A percentile compares a stretch with the other conserved stretches of the same genome.
Evolutionary conservation across 2,888 invertebrate species (phyloP).

Genomic region (Tetropium fuscum): DNA sequence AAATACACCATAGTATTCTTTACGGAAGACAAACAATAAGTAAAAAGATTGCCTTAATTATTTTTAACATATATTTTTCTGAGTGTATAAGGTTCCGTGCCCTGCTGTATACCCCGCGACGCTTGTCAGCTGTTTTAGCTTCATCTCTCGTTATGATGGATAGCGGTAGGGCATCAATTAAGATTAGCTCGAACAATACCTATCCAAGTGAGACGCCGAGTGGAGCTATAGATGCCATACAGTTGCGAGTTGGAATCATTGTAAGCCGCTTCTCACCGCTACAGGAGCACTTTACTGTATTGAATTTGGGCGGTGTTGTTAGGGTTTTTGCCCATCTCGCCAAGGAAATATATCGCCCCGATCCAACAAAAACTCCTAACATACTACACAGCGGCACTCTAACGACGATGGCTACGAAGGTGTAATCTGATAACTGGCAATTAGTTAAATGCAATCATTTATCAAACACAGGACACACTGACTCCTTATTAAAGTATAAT

Average conservation of each 20-base stretch:
- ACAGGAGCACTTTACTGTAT: slow-evolving; percentile 66
- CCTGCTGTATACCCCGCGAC: slow-evolving; percentile 33
- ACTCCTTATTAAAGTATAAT: slow-evolving; percentile 64
- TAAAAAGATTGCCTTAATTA: too few species aligned
- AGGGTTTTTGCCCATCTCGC: slow-evolving; percentile 59
- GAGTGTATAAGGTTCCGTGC: slow-evolving; percentile 21
- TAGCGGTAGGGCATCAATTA: slow-evolving; percentile 67
- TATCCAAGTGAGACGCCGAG: slow-evolving; percentile 54
- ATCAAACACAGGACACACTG: slow-evolving; percentile 59
- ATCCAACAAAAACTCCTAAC: slow-evolving; percentile 42
- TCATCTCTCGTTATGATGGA: slow-evolving; percentile 65
- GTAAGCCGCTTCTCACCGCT: slow-evolving; percentile 50
- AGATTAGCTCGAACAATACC: slow-evolving; percentile 66
- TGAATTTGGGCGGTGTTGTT: slow-evolving; percentile 63
- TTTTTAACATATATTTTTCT: slow-evolving; percentile 16
- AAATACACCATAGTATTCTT: too few species aligned
- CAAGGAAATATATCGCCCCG: slow-evolving; percentile 52
- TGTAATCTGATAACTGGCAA: slow-evolving; percentile 65
- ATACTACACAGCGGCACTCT: slow-evolving; percentile 45
- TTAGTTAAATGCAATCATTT: slow-evolving; percentile 66
- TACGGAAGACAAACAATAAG: too few species aligned
- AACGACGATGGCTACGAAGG: slow-evolving; percentile 50
- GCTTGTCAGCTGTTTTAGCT: slow-evolving; percentile 61
- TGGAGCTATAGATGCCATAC: slow-evolving; percentile 37
- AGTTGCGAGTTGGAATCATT: slow-evolving; percentile 41